Evolutionary conservation across 2,888 invertebrate genomes (phyloP).

Genomic region (Acanthosoma haemorrhoidale): DNA sequence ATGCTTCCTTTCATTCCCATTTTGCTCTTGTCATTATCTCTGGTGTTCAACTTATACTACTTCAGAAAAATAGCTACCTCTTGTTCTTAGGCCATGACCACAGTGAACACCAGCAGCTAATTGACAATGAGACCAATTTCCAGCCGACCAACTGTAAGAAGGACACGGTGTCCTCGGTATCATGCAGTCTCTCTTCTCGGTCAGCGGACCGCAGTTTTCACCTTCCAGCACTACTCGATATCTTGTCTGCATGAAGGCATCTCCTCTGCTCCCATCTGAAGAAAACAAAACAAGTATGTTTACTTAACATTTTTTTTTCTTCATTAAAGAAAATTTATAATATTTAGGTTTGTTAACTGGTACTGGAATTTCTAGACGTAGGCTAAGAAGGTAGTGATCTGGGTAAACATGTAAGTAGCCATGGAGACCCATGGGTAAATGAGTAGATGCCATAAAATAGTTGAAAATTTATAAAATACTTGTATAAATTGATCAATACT

Average conservation of each 20-base stretch:
- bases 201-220: conserved; percentile 51
- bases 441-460: too few relatives aligned
- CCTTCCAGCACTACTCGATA: conserved; percentile 53
- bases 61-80: conserved; percentile 46
- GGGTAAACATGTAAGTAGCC: too few relatives aligned
- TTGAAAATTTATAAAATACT: too few relatives aligned
- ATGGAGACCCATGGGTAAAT: too few relatives aligned
- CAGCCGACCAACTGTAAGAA: conserved; percentile 51
- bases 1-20: too few relatives aligned
- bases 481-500: too few relatives aligned
- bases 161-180: conserved; percentile 47
- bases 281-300: not conserved
- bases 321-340: too few relatives aligned
- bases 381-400: too few relatives aligned
- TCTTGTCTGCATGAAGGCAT: conserved; percentile 51
- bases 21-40: too few relatives aligned
- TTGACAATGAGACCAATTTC: conserved; percentile 54
- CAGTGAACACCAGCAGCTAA: conserved; percentile 51
- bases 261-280: conserved; percentile 44
- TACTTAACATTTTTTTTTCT: not conserved
- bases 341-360: too few relatives aligned
- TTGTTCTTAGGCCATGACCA: conserved; percentile 51
- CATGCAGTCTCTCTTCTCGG: conserved; percentile 52
- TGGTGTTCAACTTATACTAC: too few relatives aligned
- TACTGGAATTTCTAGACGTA: too few relatives aligned